Evolutionary conservation across 2,888 invertebrate species (phyloP).

Genomic region (Catocala sponsa): DNA sequence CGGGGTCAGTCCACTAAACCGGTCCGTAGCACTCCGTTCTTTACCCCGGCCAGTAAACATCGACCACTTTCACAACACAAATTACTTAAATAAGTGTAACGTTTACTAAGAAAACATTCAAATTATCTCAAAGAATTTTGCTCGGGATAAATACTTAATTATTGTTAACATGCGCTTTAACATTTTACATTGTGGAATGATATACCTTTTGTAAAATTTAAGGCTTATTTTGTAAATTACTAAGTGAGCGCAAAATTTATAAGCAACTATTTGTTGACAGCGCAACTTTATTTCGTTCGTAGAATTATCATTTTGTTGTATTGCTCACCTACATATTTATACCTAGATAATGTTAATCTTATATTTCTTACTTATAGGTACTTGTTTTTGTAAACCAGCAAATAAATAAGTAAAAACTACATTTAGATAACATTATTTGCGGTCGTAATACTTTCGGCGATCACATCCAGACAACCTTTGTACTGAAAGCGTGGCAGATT

Average conservation of each 20-base stretch:
- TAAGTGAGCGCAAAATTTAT: neutral
- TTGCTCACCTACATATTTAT: too few relatives aligned
- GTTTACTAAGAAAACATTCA: conserved; percentile 33
- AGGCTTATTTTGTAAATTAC: neutral
- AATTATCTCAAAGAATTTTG: conserved; percentile 21
- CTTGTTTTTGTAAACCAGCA: too few relatives aligned
- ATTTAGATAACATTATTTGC: too few relatives aligned
- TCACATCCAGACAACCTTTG: too few relatives aligned
- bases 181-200: neutral
- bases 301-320: too few relatives aligned
- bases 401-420: too few relatives aligned
- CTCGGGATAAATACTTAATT: conserved; percentile 5
- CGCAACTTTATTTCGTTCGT: too few relatives aligned
- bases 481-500: too few relatives aligned
- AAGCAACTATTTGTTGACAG: too few relatives aligned
- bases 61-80: conserved; percentile 49
- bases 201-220: neutral
- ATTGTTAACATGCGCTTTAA: conserved; percentile 4
- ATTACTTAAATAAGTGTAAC: conserved; percentile 33
- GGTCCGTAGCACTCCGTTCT: conserved; percentile 44
- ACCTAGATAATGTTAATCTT: too few relatives aligned
- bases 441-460: too few relatives aligned
- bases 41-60: conserved; percentile 45
- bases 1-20: conserved; percentile 56
- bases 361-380: too few relatives aligned